Conservation (phyloP, 1,140 invertebrate genomes). For the Lasaia peninsularis region DNA sequence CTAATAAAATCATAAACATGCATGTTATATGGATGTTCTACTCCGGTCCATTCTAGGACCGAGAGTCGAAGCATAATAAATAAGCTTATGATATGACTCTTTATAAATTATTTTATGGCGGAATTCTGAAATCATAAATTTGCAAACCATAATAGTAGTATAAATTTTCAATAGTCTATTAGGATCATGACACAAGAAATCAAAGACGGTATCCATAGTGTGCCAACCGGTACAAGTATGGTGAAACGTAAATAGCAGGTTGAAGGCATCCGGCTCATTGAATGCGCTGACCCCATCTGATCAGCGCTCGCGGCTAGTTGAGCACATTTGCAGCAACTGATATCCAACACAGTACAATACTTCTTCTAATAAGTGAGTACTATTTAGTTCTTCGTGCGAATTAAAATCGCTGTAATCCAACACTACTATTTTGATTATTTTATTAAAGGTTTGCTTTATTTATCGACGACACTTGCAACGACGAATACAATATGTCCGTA, state of each 20-base stretch:
- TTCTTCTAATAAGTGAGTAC: too few species aligned
- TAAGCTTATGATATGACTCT: not conserved
- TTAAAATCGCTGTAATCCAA: too few species aligned
- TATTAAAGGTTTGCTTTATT: too few species aligned
- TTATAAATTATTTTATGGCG: not conserved
- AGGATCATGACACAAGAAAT: slow-evolving; percentile 50
- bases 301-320: slow-evolving; percentile 52
- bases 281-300: slow-evolving; percentile 75
- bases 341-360: slow-evolving; percentile 49
- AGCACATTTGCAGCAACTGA: slow-evolving; percentile 53
- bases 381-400: too few species aligned
- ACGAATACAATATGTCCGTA: too few species aligned
- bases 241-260: slow-evolving; percentile 74
- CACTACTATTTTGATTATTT: too few species aligned
- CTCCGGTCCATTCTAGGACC: too few species aligned
- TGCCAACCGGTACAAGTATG: slow-evolving; percentile 66
- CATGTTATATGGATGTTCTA: too few species aligned
- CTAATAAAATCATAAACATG: too few species aligned
- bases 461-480: too few species aligned
- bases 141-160: slow-evolving; percentile 15
- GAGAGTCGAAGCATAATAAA: too few species aligned
- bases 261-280: slow-evolving; percentile 72
- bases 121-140: not conserved
- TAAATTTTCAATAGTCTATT: slow-evolving; percentile 33
- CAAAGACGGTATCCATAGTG: slow-evolving; percentile 60